Percentiles rank a stretch among this genome's conserved stretches.
Conservation (phyloP, 2,113 vertebrate genomes). For the Junco hyemalis region DNA sequence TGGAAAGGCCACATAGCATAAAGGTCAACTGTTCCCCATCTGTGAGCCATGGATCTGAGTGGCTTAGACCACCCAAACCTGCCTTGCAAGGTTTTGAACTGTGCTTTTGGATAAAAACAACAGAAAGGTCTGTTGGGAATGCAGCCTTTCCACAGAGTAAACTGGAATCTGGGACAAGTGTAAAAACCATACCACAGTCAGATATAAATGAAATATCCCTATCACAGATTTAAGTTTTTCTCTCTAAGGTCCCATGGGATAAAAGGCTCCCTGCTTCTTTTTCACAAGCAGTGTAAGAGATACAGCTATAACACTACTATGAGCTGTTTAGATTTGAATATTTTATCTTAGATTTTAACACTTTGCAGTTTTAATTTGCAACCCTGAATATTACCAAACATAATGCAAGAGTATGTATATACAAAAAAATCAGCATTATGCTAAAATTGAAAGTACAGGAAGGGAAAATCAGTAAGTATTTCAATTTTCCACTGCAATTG, state of each 20-base stretch:
- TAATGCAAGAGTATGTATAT: not conserved
- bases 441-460: not conserved
- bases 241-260: not conserved
- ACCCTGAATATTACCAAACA: not conserved
- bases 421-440: not conserved
- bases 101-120: not conserved
- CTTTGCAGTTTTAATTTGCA: not conserved
- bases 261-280: accelerated
- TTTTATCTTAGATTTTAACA: not conserved
- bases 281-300: not conserved
- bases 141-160: not conserved
- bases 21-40: not conserved
- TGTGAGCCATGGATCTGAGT: not conserved
- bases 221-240: not conserved
- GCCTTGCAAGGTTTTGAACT: not conserved
- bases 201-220: not conserved
- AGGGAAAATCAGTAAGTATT: not conserved
- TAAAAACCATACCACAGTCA: not conserved
- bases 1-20: not conserved
- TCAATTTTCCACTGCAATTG: not conserved
- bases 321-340: not conserved
- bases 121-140: not conserved
- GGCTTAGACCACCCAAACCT: not conserved
- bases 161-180: not conserved
- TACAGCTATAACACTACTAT: not conserved